Conservation (phyloP, 2,888 invertebrate species). For the Drosophila mercatorum region DNA sequence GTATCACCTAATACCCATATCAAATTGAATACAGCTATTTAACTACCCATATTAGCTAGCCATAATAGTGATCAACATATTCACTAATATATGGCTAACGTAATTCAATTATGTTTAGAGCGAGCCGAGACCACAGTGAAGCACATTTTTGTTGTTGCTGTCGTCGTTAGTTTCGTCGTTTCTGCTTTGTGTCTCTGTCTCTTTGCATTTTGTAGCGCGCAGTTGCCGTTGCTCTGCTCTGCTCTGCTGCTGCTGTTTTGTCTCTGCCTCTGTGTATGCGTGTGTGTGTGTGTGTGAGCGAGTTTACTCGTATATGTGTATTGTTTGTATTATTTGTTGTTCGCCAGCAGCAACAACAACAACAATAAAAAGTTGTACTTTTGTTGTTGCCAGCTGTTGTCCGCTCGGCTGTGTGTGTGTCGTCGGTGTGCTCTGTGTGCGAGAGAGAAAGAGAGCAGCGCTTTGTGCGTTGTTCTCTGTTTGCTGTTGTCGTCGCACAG, state of each 20-base stretch:
- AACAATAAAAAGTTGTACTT: conserved; percentile 68
- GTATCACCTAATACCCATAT: not conserved
- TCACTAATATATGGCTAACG: not conserved
- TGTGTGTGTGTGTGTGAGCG: conserved; percentile 16
- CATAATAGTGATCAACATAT: not conserved
- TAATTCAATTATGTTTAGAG: conserved; percentile 18
- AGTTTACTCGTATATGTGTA: conserved; percentile 46
- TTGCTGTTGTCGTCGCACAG: conserved; percentile 56
- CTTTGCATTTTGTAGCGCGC: conserved; percentile 76
- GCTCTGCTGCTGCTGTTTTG: conserved; percentile 62
- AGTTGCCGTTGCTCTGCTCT: conserved; percentile 73
- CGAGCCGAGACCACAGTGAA: conserved; percentile 44
- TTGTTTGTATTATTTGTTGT: conserved; percentile 79
- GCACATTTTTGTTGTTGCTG: conserved; percentile 52
- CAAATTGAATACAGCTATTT: not conserved
- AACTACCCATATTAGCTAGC: not conserved
- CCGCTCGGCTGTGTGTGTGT: conserved; percentile 13
- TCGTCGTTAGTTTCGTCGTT: conserved; percentile 41
- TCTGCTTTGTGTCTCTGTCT: conserved; percentile 64
- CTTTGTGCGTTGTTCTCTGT: conserved; percentile 74
- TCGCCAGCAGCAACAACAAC: conserved; percentile 67
- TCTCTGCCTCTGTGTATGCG: conserved; percentile 22
- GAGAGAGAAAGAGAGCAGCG: conserved; percentile 47
- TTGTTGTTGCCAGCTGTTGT: conserved; percentile 71
- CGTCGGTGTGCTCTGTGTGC: conserved; percentile 14